These are phyloP conservation scores for Sinonovacula constricta DNA, from an alignment of 1,140 invertebrate species.

Conservation along the genomic window DNA sequence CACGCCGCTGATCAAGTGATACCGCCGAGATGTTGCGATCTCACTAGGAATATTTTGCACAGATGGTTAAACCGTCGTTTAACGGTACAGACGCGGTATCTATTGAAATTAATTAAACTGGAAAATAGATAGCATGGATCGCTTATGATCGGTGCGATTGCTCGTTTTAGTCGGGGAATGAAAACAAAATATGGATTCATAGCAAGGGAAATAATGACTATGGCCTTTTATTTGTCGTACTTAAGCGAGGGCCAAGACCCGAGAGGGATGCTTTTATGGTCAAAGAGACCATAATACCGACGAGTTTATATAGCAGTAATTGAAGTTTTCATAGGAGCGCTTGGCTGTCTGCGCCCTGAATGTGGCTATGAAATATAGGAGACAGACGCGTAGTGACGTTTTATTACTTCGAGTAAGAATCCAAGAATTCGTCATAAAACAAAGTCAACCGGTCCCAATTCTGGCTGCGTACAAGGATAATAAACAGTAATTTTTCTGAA, in stretches of 20 bases:
- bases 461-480: too few relatives aligned
- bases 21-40: neutral
- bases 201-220: conserved; percentile 41
- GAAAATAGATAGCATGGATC: conserved; percentile 54
- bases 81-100: conserved; percentile 32
- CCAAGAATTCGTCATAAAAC: too few relatives aligned
- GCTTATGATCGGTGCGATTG: conserved; percentile 41
- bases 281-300: conserved; percentile 36
- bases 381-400: too few relatives aligned
- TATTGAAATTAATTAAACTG: conserved; percentile 56
- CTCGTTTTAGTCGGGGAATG: conserved; percentile 30
- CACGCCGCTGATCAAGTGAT: conserved; percentile 14
- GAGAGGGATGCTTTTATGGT: conserved; percentile 27
- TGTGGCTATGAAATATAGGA: too few relatives aligned
- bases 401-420: too few relatives aligned
- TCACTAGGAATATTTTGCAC: conserved; percentile 20
- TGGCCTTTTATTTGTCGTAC: conserved; percentile 49
- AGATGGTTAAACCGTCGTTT: conserved; percentile 51
- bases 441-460: too few relatives aligned
- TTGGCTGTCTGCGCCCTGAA: neutral
- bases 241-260: conserved; percentile 38
- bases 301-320: conserved; percentile 40
- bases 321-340: conserved; percentile 34
- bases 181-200: conserved; percentile 55
- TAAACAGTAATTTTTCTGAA: too few relatives aligned